A percentile compares a stretch with the other conserved stretches of the same genome.
These are phyloP conservation scores for Tinea trinotella DNA, from an alignment of 2,888 invertebrate species.

Conservation along the genomic window DNA sequence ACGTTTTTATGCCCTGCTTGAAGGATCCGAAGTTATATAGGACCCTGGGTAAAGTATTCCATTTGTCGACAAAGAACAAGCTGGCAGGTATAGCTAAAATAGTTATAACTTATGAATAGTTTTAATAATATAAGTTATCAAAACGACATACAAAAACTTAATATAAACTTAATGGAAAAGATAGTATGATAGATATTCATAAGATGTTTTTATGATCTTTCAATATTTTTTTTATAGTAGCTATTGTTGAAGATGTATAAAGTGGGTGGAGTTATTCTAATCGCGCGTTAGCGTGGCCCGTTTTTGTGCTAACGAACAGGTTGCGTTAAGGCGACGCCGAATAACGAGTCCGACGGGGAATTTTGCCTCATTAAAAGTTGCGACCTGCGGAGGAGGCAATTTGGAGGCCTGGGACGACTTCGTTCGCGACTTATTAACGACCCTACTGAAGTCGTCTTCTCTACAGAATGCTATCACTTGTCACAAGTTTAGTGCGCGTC, in stretches of 20 bases:
- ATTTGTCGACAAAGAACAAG: too few relatives aligned
- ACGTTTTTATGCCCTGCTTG: too few relatives aligned
- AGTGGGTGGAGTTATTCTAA: conserved; percentile 46
- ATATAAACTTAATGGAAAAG: not conserved
- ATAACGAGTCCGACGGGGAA: conserved; percentile 56
- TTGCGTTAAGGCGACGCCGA: conserved; percentile 61
- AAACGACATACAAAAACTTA: not conserved
- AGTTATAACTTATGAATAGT: too few relatives aligned
- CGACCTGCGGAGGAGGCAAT: conserved; percentile 66
- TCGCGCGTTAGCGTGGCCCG: conserved; percentile 68
- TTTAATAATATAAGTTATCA: too few relatives aligned
- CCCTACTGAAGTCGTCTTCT: conserved; percentile 38
- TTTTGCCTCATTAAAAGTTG: conserved; percentile 73
- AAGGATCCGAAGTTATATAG: too few relatives aligned
- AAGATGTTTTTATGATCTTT: not conserved
- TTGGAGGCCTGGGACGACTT: conserved; percentile 55
- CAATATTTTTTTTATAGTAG: not conserved
- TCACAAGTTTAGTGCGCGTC: conserved; percentile 16
- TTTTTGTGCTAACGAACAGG: conserved; percentile 72
- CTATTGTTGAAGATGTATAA: not conserved
- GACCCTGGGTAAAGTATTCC: too few relatives aligned
- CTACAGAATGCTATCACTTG: conserved; percentile 21
- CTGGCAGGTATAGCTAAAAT: too few relatives aligned
- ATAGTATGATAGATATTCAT: not conserved
- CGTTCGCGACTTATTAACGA: conserved; percentile 57